Percentiles rank a stretch among this genome's conserved stretches.
Evolutionary conservation across 2,888 invertebrate species (phyloP).

Genomic region (Acholoe squamosa): DNA sequence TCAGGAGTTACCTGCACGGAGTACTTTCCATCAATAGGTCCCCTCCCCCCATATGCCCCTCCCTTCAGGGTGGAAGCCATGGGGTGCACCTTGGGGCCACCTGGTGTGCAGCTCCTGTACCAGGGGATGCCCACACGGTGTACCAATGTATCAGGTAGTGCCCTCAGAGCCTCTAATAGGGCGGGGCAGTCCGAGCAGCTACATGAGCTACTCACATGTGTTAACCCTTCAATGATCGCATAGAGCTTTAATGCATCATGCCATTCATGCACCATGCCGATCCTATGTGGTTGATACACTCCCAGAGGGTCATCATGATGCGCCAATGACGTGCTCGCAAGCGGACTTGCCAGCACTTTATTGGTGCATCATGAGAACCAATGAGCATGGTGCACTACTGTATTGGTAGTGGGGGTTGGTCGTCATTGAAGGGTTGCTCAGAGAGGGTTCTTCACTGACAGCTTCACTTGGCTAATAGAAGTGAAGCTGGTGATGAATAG

Average conservation of each 20-base stretch:
- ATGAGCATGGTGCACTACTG: too few species aligned
- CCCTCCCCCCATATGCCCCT: background rate
- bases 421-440: too few species aligned
- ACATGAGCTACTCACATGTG: background rate
- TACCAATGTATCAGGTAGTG: slow-evolving; percentile 27
- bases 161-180: background rate
- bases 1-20: too few species aligned
- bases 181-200: background rate
- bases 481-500: background rate
- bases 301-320: too few species aligned
- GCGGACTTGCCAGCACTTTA: too few species aligned
- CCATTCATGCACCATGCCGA: too few species aligned
- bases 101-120: slow-evolving; percentile 4
- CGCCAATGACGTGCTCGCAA: too few species aligned
- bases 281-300: too few species aligned
- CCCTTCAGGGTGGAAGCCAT: background rate
- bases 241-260: too few species aligned
- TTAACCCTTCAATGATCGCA: background rate
- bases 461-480: background rate
- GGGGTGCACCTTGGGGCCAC: slow-evolving; percentile 4
- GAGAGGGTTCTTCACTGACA: background rate
- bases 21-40: too few species aligned
- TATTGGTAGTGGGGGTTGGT: too few species aligned
- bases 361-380: too few species aligned
- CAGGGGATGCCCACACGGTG: background rate